These are phyloP conservation scores for Heptranchias perlo DNA, from an alignment of 2,113 vertebrate species.

Conservation along the genomic window DNA sequence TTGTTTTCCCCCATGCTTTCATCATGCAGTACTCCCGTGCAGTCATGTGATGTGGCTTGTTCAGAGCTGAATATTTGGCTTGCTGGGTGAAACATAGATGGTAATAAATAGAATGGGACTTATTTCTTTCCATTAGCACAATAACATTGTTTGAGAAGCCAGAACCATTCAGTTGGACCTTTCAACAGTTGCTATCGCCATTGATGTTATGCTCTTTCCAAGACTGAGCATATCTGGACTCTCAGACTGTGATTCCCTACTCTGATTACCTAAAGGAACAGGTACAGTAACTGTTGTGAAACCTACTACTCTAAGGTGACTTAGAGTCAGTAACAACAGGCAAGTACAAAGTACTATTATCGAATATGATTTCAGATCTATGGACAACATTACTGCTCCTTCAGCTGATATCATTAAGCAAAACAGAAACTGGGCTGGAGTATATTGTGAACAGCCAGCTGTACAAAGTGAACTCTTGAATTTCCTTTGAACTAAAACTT, in stretches of 20 bases:
- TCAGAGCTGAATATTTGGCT: background rate
- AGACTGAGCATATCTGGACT: background rate
- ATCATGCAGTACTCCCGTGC: background rate
- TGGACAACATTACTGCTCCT: background rate
- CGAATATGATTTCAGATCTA: background rate
- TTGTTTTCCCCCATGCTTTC: background rate
- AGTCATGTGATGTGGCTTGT: background rate
- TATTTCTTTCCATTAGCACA: background rate
- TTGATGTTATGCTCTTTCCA: no score
- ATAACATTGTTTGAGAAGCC: constrained; percentile 2
- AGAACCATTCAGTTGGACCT: background rate
- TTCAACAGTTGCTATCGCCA: background rate
- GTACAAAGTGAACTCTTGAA: background rate
- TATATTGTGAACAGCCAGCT: background rate
- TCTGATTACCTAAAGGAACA: background rate
- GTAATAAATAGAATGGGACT: background rate
- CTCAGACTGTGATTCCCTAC: background rate
- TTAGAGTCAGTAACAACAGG: background rate
- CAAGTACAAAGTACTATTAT: constrained; percentile 7
- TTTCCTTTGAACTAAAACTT: background rate
- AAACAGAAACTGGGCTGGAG: background rate
- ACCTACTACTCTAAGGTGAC: background rate
- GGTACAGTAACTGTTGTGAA: background rate
- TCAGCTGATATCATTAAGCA: background rate
- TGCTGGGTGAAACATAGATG: background rate